A percentile compares a stretch with the other conserved stretches of the same genome.
phyloP scores from a whole-genome alignment of 2,888 invertebrate species.

The Papilio elwesi region DNA sequence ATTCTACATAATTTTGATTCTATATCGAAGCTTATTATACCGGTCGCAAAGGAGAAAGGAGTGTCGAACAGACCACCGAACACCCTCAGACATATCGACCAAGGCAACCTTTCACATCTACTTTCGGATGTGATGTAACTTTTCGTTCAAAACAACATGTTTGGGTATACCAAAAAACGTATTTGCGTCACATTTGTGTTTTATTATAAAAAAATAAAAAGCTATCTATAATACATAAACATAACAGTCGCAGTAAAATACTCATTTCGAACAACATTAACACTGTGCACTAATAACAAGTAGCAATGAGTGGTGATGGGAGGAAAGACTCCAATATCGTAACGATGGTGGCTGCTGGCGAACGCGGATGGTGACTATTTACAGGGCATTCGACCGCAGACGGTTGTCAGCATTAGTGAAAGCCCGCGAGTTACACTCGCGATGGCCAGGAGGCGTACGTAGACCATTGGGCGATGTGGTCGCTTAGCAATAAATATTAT shows the following conservation, averaged over 20 bases:
- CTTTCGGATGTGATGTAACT: conserved; percentile 74
- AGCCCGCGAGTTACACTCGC: conserved; percentile 38
- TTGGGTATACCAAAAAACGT: conserved; percentile 57
- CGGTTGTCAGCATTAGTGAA: conserved; percentile 51
- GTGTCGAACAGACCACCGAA: conserved; percentile 50
- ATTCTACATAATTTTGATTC: conserved; percentile 66
- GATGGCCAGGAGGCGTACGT: conserved; percentile 28
- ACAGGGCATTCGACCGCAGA: conserved; percentile 65
- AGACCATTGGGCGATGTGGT: conserved; percentile 47
- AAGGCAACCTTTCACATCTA: conserved; percentile 76
- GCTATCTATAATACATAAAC: conserved; percentile 79
- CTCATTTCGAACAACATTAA: conserved; percentile 75
- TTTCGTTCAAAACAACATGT: conserved; percentile 48
- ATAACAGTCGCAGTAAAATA: conserved; percentile 79
- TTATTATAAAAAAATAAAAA: conserved; percentile 78
- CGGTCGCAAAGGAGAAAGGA: conserved; percentile 66
- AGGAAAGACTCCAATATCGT: conserved; percentile 56
- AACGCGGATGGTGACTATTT: conserved; percentile 71
- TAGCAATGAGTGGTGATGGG: conserved; percentile 69
- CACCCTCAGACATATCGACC: conserved; percentile 57
- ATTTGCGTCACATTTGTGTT: conserved; percentile 72
- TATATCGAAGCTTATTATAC: conserved; percentile 61
- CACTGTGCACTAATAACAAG: conserved; percentile 82
- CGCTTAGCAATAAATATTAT: conserved; percentile 64
- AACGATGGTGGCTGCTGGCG: conserved; percentile 53